These are phyloP conservation scores for Misgurnus anguillicaudatus DNA, from an alignment of 2,113 vertebrate genomes.

Conservation along the genomic window DNA sequence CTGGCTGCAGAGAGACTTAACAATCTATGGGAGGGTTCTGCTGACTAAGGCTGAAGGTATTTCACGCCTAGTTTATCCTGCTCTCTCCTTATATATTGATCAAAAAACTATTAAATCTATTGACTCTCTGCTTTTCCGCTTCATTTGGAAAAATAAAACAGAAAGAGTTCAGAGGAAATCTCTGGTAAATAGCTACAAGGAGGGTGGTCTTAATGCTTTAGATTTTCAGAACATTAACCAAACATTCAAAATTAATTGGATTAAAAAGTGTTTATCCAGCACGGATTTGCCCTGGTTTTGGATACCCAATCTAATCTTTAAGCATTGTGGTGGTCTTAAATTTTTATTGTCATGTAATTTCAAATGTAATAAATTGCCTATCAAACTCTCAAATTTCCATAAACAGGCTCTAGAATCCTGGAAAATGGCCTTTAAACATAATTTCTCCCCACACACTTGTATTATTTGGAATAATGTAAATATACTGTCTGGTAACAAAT, in stretches of 20 bases:
- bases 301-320: background rate
- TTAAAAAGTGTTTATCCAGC: background rate
- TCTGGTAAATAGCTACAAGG: background rate
- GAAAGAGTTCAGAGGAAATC: background rate
- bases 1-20: background rate
- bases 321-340: background rate
- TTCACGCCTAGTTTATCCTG: background rate
- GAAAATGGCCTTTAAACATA: background rate
- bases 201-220: background rate
- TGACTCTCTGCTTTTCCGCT: no score
- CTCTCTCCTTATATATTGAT: background rate
- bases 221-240: background rate
- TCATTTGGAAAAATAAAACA: background rate
- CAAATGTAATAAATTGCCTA: no score
- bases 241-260: background rate
- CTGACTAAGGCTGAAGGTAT: background rate
- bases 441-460: background rate
- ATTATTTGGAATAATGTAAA: background rate
- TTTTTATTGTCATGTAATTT: no score
- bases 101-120: no score
- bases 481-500: background rate
- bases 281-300: background rate
- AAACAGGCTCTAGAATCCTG: background rate
- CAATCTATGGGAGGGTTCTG: background rate
- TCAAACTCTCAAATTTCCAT: no score